Base-by-base conservation (phyloP, 2,113 vertebrate genomes). In the Alethe castanea region DNA sequence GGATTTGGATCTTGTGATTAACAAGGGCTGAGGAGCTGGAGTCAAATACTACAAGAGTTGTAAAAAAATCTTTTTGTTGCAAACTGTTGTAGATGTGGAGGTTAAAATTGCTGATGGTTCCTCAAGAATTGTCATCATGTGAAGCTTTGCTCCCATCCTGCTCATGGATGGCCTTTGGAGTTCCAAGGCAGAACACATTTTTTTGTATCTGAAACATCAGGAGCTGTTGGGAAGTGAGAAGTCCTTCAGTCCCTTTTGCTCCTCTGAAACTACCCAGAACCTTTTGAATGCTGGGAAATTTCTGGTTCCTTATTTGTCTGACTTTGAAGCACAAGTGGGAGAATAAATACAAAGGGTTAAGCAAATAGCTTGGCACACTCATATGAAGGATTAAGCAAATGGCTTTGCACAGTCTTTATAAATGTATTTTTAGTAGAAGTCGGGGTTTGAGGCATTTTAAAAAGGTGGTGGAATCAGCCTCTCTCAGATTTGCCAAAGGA, bases 21-120 rank as follows among this genome's bases (percentile, higher is more conserved):
- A 8, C 33, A 38, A 45, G 9, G 57, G 15, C 28, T 38, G 36
- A 56, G 84, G 35, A 83, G 23, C 3, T 56, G n/a, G 61, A 79
- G 45, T 53, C 26, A 64, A 74, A 50, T 7, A 5, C 0, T 28
- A 2, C 0, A 8, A 12, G 47, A 67, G 36, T 15, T 59, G 15
- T 38, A 12, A 14, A 4, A 42, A 42, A 65, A n/a, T 19, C 20
- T 14, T 62, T 11, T 10, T 6, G 19, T 8, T 7, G 25, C 28
- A 59, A 44, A 4, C 14, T 24, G 2, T 9, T 8, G 8, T 17
- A 9, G 26, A 11, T 0, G 1, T 57, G 45, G 26, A 16, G 44
- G 60, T 6, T 25, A 18, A 26, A 60, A 57, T 23, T 54, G 17
- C 20, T 36, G 47, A 4, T 50, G 31, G 15, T 31, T 86, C 28